Base-by-base conservation (phyloP, 2,797 vertebrate species). In the Onychomys arenicola region DNA sequence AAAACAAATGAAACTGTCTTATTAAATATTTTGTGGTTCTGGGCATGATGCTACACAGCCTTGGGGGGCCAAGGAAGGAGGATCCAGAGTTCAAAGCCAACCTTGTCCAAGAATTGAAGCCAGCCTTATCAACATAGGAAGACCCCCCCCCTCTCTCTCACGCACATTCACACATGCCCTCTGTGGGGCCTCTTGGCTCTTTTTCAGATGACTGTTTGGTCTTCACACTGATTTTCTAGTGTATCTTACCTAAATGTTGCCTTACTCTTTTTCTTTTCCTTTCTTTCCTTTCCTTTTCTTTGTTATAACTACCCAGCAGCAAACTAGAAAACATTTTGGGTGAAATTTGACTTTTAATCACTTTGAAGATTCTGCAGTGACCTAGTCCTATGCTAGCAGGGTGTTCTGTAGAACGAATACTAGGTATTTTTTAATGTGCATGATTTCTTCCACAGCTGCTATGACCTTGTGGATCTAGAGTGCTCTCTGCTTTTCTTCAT, bases 261-360 rank as follows among this genome's bases (percentile, higher is more conserved):
- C 52, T 77, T 43, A 32, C 40, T 46, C 82, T 84, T 46, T 52
- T 52, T 52, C 49, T 52, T 52, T 52, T 52, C 52, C 52, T 52
- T 29, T 65, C 40, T 19, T 83, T 61, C 19, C 55, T 63, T 43
- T 17, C 16, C 67, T 37, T 6, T 94, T 94, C 86, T 93, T 90
- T 94, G 6, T 34, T 92, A 32, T 69, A 92, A 16, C 69, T 16
- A 93, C 78, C 34, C 11, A 81, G 78, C 5, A 5, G 32, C 29
- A 57, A 34, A 57, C 52, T 73, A 92, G 43, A 25, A 89, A 96
- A 86, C 46, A 90, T 92, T 93, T 90, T 81, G 49, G 59, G 55
- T 93, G 89, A 97, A 86, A 87, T 95, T 90, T 90, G 89, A 78
- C 34, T 95, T 5, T 67, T 90, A 87, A 34, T 92, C 87, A 92